phyloP scores from a whole-genome alignment of 37 sponge, comb jelly and placozoan species.

The Diacarnus erythraeanus region DNA sequence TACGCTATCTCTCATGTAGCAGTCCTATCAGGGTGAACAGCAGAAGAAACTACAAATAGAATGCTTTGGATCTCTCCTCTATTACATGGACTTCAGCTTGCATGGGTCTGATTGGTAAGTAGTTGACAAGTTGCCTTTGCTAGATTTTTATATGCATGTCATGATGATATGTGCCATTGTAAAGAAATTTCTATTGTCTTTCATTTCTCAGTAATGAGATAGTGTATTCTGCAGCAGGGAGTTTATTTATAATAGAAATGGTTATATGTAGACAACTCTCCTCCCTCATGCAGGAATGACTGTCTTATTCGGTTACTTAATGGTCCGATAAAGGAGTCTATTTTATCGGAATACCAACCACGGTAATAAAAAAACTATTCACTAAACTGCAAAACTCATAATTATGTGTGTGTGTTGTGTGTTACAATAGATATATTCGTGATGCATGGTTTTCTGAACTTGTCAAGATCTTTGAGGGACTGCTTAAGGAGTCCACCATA shows the following conservation, averaged over 20 bases:
- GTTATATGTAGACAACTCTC: too few species aligned
- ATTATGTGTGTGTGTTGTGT: background rate
- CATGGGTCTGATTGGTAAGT: background rate
- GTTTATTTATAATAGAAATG: too few species aligned
- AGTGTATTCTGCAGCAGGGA: too few species aligned
- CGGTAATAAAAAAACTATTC: too few species aligned
- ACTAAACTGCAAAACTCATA: background rate
- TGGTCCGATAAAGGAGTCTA: background rate
- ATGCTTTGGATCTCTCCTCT: background rate
- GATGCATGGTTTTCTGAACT: background rate
- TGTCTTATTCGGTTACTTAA: background rate
- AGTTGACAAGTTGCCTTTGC: background rate
- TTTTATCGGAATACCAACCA: background rate
- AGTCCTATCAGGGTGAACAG: background rate
- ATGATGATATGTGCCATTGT: background rate
- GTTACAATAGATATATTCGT: background rate
- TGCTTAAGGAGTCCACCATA: background rate
- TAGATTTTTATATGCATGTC: background rate
- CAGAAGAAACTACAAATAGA: background rate
- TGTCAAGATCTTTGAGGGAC: background rate
- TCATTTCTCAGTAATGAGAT: too few species aligned
- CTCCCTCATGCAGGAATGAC: background rate
- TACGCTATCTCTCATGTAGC: too few species aligned
- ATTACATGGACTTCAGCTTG: background rate
- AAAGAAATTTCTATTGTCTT: too few species aligned